Evolutionary conservation across 2,113 vertebrate genomes (phyloP), one percentile per base, ranked within the genome.

Genomic region (Rhabdornis inornatus): DNA sequence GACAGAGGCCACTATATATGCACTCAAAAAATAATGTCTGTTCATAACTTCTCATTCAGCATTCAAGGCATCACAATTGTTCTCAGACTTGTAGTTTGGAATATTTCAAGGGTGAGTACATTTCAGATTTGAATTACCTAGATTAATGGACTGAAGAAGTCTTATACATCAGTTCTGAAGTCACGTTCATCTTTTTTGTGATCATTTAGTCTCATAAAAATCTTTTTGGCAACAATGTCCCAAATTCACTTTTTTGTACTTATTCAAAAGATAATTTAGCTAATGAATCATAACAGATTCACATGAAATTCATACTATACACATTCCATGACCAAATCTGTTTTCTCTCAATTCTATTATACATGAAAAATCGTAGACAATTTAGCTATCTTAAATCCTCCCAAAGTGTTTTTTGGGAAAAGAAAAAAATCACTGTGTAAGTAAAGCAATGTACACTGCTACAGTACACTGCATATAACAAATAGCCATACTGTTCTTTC

Each of bases 21-120:
- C n/a, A 66, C 18, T 87, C 9, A 24, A 31, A 82, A 28, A 86
- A 68, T 27, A 31, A 71, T 27, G 22, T 39, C n/a, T 45, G 2
- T 53, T 70, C 35, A 49, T 40, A 59, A 75, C 7, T 89, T 81
- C 15, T 52, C 10, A 10, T 83, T 84, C 72, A 75, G 10, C 22
- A 28, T 84, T 91, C 13, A 68, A 35, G 8, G 3, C 13, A 83
- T 7, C 19, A 37, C 23, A 37, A 17, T 35, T 87, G 17, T 68
- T 82, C 66, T 82, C 55, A 71, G 19, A 79, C 30, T 82, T 83
- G 15, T 15, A 71, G 27, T n/a, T 42, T 90, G 20, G n/a, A 79
- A 87, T 87, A 53, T 81, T 95, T 94, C 56, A 89, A 81, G 60
- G 19, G 14, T 84, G 61, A 87, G 9, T 64, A 72, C 15, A 30